Percentiles rank a stretch among this genome's conserved stretches.
Evolutionary conservation across 2,888 invertebrate species (phyloP).

Genomic region (Drosophila aldrichi): DNA sequence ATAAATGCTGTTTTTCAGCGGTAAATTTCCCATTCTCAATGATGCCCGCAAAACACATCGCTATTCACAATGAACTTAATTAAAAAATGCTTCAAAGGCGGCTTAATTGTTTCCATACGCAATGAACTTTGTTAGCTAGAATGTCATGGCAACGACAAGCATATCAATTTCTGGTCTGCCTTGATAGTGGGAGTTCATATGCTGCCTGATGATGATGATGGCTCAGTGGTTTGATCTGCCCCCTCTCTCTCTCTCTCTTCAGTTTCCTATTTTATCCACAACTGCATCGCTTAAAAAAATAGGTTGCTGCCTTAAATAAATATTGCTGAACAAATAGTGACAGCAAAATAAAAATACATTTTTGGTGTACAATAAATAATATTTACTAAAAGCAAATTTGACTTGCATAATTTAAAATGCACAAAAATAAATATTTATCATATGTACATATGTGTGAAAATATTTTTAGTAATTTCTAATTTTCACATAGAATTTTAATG

Average conservation of each 20-base stretch:
- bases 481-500: too few relatives aligned
- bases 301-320: constrained; percentile 1
- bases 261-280: background rate
- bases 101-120: constrained; percentile 4
- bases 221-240: background rate
- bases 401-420: background rate
- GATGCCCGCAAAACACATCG: background rate
- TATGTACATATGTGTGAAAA: background rate
- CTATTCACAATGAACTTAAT: constrained; percentile 2
- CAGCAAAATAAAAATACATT: background rate
- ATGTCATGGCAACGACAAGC: too few relatives aligned
- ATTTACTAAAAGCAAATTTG: background rate
- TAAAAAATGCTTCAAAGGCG: background rate
- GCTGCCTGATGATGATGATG: background rate
- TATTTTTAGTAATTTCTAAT: background rate
- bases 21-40: constrained; percentile 18
- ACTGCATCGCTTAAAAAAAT: background rate
- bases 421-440: background rate
- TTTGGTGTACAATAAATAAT: constrained; percentile 1
- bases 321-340: background rate
- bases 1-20: constrained; percentile 49
- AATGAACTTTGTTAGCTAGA: background rate
- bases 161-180: background rate
- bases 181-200: background rate
- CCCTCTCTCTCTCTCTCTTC: too few relatives aligned